Conservation (phyloP, 1,140 invertebrate species). For the Penaeus chinensis region DNA sequence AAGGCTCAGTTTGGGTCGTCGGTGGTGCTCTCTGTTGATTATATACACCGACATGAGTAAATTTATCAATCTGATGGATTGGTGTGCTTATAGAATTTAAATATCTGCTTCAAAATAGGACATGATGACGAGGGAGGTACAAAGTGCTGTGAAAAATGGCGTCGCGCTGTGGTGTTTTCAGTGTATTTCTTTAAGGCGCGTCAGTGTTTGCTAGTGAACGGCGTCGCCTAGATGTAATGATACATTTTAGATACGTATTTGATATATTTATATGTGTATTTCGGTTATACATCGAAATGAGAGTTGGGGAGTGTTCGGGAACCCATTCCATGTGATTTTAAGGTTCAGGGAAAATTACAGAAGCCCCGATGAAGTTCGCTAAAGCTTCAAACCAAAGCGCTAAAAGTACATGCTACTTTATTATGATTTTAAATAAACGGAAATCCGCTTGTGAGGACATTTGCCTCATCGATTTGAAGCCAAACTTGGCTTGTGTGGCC, state of each 20-base stretch:
- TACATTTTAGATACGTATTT: slow-evolving; percentile 4
- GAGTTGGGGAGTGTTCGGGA: background rate
- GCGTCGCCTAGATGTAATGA: background rate
- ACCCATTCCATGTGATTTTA: background rate
- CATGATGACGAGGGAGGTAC: slow-evolving; percentile 41
- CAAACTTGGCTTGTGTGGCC: slow-evolving; percentile 20
- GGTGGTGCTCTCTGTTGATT: slow-evolving; percentile 42
- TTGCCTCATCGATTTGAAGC: slow-evolving; percentile 58
- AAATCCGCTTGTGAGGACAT: slow-evolving; percentile 37
- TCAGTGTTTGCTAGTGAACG: background rate
- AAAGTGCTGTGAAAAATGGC: slow-evolving; percentile 48
- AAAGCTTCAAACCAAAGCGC: too few species aligned
- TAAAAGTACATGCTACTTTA: too few species aligned
- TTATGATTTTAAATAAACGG: slow-evolving; percentile 28
- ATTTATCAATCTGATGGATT: slow-evolving; percentile 27
- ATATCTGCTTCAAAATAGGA: slow-evolving; percentile 48
- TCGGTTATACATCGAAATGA: slow-evolving; percentile 11
- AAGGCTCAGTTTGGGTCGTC: background rate
- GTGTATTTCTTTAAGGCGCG: slow-evolving; percentile 43
- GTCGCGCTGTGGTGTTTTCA: slow-evolving; percentile 51
- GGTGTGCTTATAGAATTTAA: slow-evolving; percentile 6
- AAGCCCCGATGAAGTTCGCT: background rate
- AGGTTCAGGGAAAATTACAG: background rate
- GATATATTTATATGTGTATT: background rate
- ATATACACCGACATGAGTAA: slow-evolving; percentile 27